phyloP scores from a whole-genome alignment of 2,888 invertebrate genomes.

The Campopleginae sp. region DNA sequence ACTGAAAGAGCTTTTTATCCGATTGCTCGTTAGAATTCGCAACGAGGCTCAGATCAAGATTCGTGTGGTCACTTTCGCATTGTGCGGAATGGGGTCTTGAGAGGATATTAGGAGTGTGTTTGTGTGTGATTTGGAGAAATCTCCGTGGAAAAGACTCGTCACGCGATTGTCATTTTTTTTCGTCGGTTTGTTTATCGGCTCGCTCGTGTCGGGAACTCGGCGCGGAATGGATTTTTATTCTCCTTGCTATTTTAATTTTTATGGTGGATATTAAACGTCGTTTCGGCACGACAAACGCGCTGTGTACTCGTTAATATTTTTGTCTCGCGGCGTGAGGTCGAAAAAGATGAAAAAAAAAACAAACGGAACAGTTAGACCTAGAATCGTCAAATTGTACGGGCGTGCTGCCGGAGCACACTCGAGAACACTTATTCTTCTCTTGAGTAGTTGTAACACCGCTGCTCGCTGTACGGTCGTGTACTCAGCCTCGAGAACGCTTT shows the following conservation, averaged over 20 bases:
- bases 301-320: slow-evolving; percentile 21
- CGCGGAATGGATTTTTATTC: background rate
- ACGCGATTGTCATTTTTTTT: slow-evolving; percentile 39
- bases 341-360: background rate
- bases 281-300: slow-evolving; percentile 1
- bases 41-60: slow-evolving; percentile 9
- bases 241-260: background rate
- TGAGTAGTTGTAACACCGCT: slow-evolving; percentile 29
- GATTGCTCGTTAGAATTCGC: slow-evolving; percentile 3
- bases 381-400: background rate
- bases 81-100: slow-evolving; percentile 74
- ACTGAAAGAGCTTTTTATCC: background rate
- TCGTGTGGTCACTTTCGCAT: slow-evolving; percentile 60
- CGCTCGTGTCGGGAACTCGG: slow-evolving; percentile 3
- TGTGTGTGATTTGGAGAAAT: slow-evolving; percentile 61
- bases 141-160: slow-evolving; percentile 23
- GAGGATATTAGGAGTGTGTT: slow-evolving; percentile 69
- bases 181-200: background rate
- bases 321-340: background rate
- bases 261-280: slow-evolving; percentile 10
- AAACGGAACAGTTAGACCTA: background rate
- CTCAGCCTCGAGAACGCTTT: slow-evolving; percentile 50
- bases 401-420: slow-evolving; percentile 31
- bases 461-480: background rate
- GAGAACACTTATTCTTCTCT: slow-evolving; percentile 38